These are phyloP conservation scores for Ptilodon capucinus DNA, from an alignment of 2,888 invertebrate species.

Conservation along the genomic window DNA sequence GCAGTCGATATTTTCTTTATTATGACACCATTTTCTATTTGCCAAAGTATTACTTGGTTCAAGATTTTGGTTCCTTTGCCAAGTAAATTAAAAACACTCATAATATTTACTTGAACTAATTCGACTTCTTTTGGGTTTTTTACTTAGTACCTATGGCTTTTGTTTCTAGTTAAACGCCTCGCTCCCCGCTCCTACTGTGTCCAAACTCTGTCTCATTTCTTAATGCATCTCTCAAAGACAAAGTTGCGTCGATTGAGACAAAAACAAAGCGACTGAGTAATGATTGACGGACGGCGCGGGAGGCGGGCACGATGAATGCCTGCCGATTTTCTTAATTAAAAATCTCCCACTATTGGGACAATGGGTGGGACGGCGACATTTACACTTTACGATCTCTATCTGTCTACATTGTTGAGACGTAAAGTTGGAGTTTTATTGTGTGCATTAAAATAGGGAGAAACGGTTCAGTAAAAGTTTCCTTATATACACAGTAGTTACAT, in stretches of 20 bases:
- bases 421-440: neutral
- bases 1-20: too few species aligned
- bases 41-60: too few species aligned
- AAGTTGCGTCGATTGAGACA: constrained; percentile 50
- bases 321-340: constrained; percentile 78
- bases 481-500: neutral
- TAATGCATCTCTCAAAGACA: constrained; percentile 56
- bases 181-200: constrained; percentile 5
- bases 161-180: too few species aligned
- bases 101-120: too few species aligned
- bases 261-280: constrained; percentile 64
- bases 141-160: too few species aligned
- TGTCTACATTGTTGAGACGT: constrained; percentile 4
- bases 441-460: neutral
- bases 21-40: too few species aligned
- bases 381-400: constrained; percentile 21
- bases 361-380: constrained; percentile 32
- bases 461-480: neutral
- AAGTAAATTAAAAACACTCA: too few species aligned
- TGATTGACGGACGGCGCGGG: constrained; percentile 50
- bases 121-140: too few species aligned
- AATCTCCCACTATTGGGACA: constrained; percentile 70
- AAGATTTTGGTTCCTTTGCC: too few species aligned
- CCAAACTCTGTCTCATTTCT: constrained; percentile 45
- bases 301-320: constrained; percentile 46